Base-by-base conservation (phyloP, 1,140 invertebrate genomes). In the Nasonia longicornis region DNA sequence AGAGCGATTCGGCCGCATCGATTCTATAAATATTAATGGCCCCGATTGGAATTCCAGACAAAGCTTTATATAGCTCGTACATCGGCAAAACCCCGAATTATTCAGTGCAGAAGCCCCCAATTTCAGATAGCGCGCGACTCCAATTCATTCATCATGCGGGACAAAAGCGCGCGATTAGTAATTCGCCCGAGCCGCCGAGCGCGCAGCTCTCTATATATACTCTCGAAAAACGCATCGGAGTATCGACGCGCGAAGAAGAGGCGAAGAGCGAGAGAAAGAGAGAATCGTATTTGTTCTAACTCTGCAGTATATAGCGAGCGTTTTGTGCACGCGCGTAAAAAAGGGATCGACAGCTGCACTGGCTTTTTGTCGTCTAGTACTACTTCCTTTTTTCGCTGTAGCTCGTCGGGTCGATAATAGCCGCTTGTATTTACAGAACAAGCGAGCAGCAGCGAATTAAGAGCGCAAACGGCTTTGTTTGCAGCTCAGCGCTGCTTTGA, bases 271-370 rank as follows among this genome's bases (percentile, higher is more conserved):
- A 26, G 26, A 26, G 26, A 26, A 66, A 63, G 52, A 26, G 67
- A 20, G 69, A 82, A 52, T 38, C 26, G 75, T 73, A 67, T 73
- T 82, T 77, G 75, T 82, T 82, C 67, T 82, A 78, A 82, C 74
- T 77, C 75, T 64, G 1, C 16, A 22, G 35, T 0, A 26, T 26
- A 26, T 26, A 76, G 52, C 7, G 14, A 71, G 29, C 63, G 74
- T 81, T 63, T 72, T 31, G 35, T 31, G 20, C 2, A 16, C 48
- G 52, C 14, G 52, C 3, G 48, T 4, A 58, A 58, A 58, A 58
- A 58, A 58, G 16, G 52, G 16, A 58, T 58, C 52, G 52, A 58
- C 52, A n/a, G 52, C 52, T 58, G 52, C 16, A 20, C 7, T 58
- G 48, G 3, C 20, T 20, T 70, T 69, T 58, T 16, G 2, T 35